Base-by-base conservation (phyloP, 2,113 vertebrate genomes). In the Percina caprodes region DNA sequence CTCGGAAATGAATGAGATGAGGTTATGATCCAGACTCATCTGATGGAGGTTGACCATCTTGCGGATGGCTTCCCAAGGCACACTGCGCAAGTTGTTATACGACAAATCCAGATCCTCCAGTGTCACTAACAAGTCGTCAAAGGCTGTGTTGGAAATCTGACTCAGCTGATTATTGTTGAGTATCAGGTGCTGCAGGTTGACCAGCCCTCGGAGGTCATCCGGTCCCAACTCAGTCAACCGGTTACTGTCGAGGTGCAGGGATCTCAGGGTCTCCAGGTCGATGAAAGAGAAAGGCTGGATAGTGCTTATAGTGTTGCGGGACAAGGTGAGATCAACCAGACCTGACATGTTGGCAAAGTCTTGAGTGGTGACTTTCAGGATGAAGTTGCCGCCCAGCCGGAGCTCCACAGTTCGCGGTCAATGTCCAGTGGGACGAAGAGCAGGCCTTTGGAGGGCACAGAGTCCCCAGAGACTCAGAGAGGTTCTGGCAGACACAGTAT, bases 301-400 rank as follows among this genome's bases (percentile, higher is more conserved):
- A 82, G 96, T 90, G 88, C 97, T 96, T 89, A 99, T 97, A 80
- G 98, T 99, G 90, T 99, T 99, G 75, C 98, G 95, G 55, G 98
- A 99, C 85, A 99, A 88, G 5, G 98, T 99, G 52, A 99, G 96
- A 91, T 99, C 98, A 87, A 99, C 98, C 79, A 99, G 96, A 61
- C 98, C 97, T 0, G 97, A 96, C 98, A 99, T 99, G 86, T 99
- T 99, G 90, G 96, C 97, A 91, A 99, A 99, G 93, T 99, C 98
- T 74, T 96, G 97, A 81, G 97, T 94, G 70, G 95, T 96, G 69
- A 99, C 95, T 89, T 97, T 97, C 86, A 99, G 97, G 78, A 99
- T 99, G 86, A 97, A 99, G 91, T 99, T 99, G 14, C 98, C 98
- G 0, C 98, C 98, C 35, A 99, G 95, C 6, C 98, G 96, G 13